Conservation (phyloP, 2,888 invertebrate genomes). For the Eupithecia pulchellata region DNA sequence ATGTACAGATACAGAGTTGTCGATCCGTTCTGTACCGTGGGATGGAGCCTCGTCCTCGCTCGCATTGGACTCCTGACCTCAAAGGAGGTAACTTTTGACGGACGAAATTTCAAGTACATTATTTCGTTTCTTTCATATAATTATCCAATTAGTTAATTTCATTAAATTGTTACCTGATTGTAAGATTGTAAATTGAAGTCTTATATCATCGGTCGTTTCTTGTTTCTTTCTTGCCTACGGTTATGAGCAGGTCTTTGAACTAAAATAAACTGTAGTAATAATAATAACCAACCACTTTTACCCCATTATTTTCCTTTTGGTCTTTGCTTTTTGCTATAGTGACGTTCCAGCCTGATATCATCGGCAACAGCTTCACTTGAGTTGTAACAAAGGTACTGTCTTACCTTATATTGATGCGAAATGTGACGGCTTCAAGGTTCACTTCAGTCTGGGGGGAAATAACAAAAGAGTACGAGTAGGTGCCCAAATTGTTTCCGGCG, state of each 20-base stretch:
- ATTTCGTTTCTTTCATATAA: neutral
- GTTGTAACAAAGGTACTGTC: neutral
- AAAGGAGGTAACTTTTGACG: no score
- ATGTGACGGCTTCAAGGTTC: slow-evolving; percentile 1
- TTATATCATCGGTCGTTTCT: neutral
- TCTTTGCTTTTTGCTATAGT: neutral
- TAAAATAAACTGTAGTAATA: neutral
- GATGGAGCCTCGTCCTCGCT: slow-evolving; percentile 1
- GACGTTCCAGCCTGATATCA: neutral
- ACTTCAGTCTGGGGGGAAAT: neutral
- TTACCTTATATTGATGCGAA: neutral
- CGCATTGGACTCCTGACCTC: neutral
- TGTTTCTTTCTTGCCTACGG: neutral
- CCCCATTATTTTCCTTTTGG: neutral
- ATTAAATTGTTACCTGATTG: no score
- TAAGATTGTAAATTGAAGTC: neutral
- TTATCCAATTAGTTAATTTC: neutral
- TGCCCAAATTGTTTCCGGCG: slow-evolving; percentile 34
- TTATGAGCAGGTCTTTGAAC: no score
- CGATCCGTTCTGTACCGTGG: no score
- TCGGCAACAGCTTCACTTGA: neutral
- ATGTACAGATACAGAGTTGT: no score
- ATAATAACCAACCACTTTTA: neutral
- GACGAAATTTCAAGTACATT: neutral
- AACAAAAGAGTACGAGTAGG: neutral